Base-by-base conservation (phyloP, 2,888 invertebrate species). In the Pheosia tremula region DNA sequence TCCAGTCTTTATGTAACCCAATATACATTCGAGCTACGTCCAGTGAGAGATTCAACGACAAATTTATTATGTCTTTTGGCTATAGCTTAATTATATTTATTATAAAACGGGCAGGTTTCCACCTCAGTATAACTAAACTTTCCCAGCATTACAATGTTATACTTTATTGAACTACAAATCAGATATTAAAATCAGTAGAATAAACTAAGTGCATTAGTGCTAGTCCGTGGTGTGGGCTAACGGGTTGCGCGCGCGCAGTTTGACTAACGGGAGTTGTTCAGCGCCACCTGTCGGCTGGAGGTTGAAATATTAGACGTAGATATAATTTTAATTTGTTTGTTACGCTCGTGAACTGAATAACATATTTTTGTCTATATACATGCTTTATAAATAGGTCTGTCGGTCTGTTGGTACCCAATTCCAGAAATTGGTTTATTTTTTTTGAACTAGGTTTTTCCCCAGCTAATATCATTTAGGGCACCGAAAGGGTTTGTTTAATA, bases 261-360 rank as follows among this genome's bases (percentile, higher is more conserved):
- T 82, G 71, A 66, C 82, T 86, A 86, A 84, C 86, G 84, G 83
- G 80, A 81, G 75, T 74, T 60, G 54, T 64, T 57, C 68, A 60
- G 60, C 57, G 58, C 60, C 64, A 68, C 68, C 71, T 68, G 41
- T 41, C 56, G 56, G 41, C 56, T 24, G 3, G n/a, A 41, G 13
- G 39, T 9, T 1, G 24, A 56, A 56, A 41, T 41, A 11, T 38
- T 37, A 56, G 13, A 9, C 13, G 41, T 13, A 24, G 24, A 24
- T 24, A 24, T 24, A 24, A 24, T 24, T 24, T 24, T 24, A 24
- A 24, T 24, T 24, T 24, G 24, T 24, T 24, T 24, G 24, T 24
- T 24, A 2, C 24, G 24, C 24, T 24, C 24, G 0, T 24, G 24
- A 24, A 24, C 24, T 24, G 24, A 24, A 24, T 24, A 24, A 24